These are phyloP conservation scores for Archocentrus centrarchus DNA, from an alignment of 2,113 vertebrate genomes.

Conservation along the genomic window DNA sequence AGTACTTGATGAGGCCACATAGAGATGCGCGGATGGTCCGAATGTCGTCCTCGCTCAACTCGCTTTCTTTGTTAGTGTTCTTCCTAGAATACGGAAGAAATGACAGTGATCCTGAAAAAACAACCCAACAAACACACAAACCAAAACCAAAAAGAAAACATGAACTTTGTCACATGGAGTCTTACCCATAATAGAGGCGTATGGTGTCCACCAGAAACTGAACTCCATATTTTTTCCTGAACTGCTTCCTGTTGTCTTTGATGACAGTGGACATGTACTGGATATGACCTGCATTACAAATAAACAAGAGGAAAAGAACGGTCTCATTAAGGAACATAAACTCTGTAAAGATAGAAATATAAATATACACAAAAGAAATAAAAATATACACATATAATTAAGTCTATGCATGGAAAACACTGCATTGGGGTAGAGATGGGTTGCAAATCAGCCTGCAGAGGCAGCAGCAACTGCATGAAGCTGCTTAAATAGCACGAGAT, in stretches of 20 bases:
- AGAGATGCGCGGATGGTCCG: constrained; percentile 90
- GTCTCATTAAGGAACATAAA: background rate
- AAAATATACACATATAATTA: no score
- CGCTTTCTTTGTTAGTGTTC: constrained; percentile 80
- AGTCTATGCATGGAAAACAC: no score
- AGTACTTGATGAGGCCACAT: constrained; percentile 93
- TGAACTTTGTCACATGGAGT: constrained; percentile 12
- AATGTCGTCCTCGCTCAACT: constrained; percentile 89
- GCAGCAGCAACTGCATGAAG: background rate
- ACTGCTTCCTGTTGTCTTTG: constrained; percentile 96
- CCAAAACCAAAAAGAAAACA: no score
- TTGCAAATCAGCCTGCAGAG: background rate
- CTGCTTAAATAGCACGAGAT: no score
- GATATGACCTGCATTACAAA: constrained; percentile 87
- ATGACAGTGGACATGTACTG: constrained; percentile 97
- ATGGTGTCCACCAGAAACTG: constrained; percentile 94
- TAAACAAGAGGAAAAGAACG: background rate
- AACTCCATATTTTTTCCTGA: constrained; percentile 94
- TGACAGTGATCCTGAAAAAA: background rate
- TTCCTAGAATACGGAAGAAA: constrained; percentile 34
- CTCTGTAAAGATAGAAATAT: background rate
- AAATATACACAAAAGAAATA: background rate
- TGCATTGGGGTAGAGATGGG: background rate
- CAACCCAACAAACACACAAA: background rate
- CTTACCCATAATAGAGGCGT: constrained; percentile 94